Percentiles rank a stretch among this genome's conserved stretches.
Evolutionary conservation across 2,113 vertebrate genomes (phyloP).

Genomic region (Gracilinanus agilis): DNA sequence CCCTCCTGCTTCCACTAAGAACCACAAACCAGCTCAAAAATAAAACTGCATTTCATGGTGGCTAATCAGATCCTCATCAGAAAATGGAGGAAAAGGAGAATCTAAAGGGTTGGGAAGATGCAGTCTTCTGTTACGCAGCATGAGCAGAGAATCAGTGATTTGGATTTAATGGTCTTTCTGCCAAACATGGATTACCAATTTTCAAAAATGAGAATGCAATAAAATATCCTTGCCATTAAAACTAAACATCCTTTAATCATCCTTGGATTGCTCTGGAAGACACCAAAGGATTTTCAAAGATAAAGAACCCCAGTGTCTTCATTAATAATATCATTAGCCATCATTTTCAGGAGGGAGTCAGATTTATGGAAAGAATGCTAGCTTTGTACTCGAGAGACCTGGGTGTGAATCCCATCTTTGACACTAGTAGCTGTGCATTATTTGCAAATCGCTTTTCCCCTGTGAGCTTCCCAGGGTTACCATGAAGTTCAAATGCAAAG

Average conservation of each 20-base stretch:
- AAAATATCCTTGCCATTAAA: too few relatives aligned
- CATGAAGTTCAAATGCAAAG: background rate
- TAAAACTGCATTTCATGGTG: background rate
- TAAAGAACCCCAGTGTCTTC: background rate
- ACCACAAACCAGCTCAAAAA: slow-evolving; percentile 10
- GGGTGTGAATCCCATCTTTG: background rate
- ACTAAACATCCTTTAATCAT: too few relatives aligned
- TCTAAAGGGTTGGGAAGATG: too few relatives aligned
- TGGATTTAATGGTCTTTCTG: too few relatives aligned
- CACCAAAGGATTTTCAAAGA: background rate
- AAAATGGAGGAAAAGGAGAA: background rate
- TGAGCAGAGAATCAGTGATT: too few relatives aligned
- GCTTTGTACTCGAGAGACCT: background rate
- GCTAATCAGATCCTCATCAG: too few relatives aligned
- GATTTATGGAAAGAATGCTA: background rate
- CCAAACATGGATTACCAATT: too few relatives aligned
- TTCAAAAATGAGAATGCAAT: too few relatives aligned
- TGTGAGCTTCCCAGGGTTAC: background rate
- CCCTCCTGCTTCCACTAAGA: slow-evolving; percentile 8
- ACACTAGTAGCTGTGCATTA: background rate
- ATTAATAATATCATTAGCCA: background rate
- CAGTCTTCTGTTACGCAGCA: too few relatives aligned
- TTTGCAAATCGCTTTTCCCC: background rate
- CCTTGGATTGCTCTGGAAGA: too few relatives aligned
- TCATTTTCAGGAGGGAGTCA: too few relatives aligned